Evolutionary conservation across 2,797 vertebrate species (phyloP).

Genomic region (Squalus acanthias): DNA sequence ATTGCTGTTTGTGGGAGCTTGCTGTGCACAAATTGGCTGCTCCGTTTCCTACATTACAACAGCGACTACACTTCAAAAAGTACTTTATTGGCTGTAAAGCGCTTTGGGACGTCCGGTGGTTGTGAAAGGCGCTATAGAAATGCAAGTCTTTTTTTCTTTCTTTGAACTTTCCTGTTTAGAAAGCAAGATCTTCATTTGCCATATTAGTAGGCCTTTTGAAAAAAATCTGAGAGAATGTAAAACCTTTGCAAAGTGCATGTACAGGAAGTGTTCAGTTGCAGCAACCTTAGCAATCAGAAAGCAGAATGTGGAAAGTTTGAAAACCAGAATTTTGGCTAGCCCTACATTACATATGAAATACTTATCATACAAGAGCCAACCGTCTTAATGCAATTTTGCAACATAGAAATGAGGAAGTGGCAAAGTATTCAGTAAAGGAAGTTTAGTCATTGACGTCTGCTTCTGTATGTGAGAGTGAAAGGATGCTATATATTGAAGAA

Average conservation of each 20-base stretch:
- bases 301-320: not conserved
- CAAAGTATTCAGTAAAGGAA: not conserved
- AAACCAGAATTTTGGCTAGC: not conserved
- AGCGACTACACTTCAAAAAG: too few species aligned
- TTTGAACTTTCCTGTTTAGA: not conserved
- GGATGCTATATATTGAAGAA: not conserved
- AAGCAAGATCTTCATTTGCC: not conserved
- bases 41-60: too few species aligned
- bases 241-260: not conserved
- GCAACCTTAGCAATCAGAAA: not conserved
- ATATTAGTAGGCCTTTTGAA: not conserved
- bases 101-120: too few species aligned
- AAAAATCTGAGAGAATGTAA: not conserved
- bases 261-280: conserved; percentile 6
- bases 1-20: too few species aligned
- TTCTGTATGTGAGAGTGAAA: not conserved
- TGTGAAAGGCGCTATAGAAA: not conserved
- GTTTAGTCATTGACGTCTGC: not conserved
- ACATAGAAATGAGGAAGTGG: not conserved
- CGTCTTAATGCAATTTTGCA: not conserved
- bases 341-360: not conserved
- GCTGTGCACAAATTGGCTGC: too few species aligned
- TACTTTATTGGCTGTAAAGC: too few species aligned
- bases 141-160: not conserved
- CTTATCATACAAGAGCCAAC: too few species aligned